These are phyloP conservation scores for Thermophis baileyi DNA, from an alignment of 2,113 vertebrate genomes.

Conservation along the genomic window DNA sequence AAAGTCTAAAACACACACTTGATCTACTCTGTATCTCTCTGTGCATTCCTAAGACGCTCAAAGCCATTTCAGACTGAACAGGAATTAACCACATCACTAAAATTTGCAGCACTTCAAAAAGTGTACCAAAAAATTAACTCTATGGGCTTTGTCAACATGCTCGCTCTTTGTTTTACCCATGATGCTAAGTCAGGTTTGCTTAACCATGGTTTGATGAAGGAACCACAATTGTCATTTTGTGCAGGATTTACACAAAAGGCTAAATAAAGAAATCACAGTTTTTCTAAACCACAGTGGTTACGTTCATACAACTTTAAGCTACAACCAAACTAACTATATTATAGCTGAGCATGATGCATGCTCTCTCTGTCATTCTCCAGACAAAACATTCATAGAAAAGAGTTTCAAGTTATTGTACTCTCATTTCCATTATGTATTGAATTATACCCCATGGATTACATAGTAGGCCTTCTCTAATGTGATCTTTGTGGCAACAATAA, in stretches of 20 bases:
- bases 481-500: not conserved
- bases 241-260: not conserved
- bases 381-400: not conserved
- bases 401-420: not conserved
- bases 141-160: not conserved
- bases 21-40: not conserved
- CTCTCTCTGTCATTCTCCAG: not conserved
- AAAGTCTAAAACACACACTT: not conserved
- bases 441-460: not conserved
- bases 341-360: not conserved
- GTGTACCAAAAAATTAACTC: not conserved
- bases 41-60: not conserved
- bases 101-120: not conserved
- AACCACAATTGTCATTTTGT: not conserved
- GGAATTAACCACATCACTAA: not conserved
- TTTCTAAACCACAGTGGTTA: not conserved
- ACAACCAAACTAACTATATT: not conserved
- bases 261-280: not conserved
- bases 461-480: not conserved
- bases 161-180: not conserved
- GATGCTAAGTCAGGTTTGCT: not conserved
- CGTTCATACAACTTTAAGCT: not conserved
- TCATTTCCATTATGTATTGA: not conserved
- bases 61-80: not conserved
- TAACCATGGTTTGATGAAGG: not conserved